Conservation (phyloP, 2,888 invertebrate genomes). For the Rhagonycha fulva region DNA sequence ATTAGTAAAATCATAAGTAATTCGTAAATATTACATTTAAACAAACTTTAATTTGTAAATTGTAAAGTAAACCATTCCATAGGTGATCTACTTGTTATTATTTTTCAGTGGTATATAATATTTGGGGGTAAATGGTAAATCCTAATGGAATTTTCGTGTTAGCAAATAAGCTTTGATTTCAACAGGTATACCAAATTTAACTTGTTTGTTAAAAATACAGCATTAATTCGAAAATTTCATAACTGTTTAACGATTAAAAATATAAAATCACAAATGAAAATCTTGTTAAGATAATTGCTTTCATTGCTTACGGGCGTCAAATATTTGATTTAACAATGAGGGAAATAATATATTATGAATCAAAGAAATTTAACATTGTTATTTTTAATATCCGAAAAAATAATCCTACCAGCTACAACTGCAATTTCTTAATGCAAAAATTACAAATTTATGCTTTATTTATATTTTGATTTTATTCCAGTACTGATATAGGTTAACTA, state of each 20-base stretch:
- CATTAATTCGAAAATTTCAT: not conserved
- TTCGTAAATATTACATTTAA: not conserved
- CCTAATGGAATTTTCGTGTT: conserved; percentile 36
- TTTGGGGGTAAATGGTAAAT: conserved; percentile 28
- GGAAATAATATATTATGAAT: not conserved
- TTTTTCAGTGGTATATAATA: conserved; percentile 30
- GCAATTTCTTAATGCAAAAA: not conserved
- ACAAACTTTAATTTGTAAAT: not conserved
- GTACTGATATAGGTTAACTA: not conserved
- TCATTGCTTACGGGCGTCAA: not conserved
- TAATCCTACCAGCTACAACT: not conserved
- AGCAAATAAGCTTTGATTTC: conserved; percentile 22
- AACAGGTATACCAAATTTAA: conserved; percentile 15
- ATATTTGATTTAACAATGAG: not conserved
- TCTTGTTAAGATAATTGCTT: not conserved
- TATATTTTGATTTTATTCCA: not conserved
- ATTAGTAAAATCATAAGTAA: too few relatives aligned
- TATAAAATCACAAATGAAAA: not conserved
- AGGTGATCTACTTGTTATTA: conserved; percentile 15
- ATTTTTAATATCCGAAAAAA: not conserved
- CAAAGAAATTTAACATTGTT: not conserved
- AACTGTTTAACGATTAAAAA: not conserved
- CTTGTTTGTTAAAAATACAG: conserved; percentile 11
- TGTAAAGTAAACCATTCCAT: not conserved
- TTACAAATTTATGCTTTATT: not conserved